These are phyloP conservation scores for Struthio camelus DNA, from an alignment of 2,113 vertebrate genomes.

Conservation along the genomic window DNA sequence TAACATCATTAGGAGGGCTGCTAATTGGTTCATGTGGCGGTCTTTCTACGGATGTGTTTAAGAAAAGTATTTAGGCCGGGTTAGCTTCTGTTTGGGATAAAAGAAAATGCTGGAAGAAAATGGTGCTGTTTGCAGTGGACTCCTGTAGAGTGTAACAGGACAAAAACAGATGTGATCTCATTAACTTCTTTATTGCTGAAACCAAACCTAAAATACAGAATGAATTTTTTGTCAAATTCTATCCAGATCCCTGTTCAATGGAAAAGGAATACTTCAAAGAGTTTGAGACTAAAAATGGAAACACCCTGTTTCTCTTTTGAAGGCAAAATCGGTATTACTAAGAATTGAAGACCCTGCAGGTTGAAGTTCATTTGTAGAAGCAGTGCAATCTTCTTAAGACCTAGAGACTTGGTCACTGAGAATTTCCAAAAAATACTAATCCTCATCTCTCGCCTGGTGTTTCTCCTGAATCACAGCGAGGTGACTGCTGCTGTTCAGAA, in stretches of 20 bases:
- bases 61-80: background rate
- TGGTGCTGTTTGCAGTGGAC: background rate
- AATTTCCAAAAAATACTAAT: background rate
- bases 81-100: background rate
- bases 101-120: background rate
- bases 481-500: background rate
- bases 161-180: slow-evolving; percentile 50
- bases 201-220: slow-evolving; percentile 36
- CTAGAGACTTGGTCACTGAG: background rate
- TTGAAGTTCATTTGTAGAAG: background rate
- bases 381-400: background rate
- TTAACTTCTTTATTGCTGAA: slow-evolving; percentile 51
- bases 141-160: background rate
- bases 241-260: slow-evolving; percentile 1
- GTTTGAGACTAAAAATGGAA: slow-evolving; percentile 54
- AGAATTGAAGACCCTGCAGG: background rate
- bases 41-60: background rate
- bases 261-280: slow-evolving; percentile 52
- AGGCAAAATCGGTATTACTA: background rate
- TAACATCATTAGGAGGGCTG: background rate
- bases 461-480: background rate
- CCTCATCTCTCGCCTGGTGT: background rate
- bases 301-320: slow-evolving; percentile 22
- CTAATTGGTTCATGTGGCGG: background rate
- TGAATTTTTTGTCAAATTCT: slow-evolving; percentile 29